Percentiles rank a stretch among this genome's conserved stretches.
phyloP scores from a whole-genome alignment of 2,113 vertebrate genomes.

The Channa argus region DNA sequence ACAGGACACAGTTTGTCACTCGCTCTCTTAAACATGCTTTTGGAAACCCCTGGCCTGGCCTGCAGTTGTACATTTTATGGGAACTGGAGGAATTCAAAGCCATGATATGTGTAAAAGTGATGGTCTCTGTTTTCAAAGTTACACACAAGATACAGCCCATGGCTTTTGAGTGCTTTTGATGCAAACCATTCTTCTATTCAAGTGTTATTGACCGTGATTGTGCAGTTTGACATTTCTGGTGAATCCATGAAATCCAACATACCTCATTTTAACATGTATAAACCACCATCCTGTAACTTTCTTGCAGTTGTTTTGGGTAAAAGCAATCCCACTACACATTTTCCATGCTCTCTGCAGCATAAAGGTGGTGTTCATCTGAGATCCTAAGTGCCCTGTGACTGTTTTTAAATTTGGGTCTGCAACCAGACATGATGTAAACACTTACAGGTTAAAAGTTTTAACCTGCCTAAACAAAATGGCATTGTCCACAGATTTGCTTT shows the following conservation, averaged over 20 bases:
- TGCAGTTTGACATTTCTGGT: conserved; percentile 32
- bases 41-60: conserved; percentile 27
- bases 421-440: conserved; percentile 26
- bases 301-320: conserved; percentile 42
- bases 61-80: conserved; percentile 13
- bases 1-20: conserved; percentile 42
- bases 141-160: conserved; percentile 16
- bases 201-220: conserved; percentile 39
- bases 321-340: conserved; percentile 28
- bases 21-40: conserved; percentile 36
- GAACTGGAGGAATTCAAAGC: not conserved
- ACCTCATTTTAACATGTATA: conserved; percentile 41
- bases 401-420: conserved; percentile 37
- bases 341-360: conserved; percentile 19
- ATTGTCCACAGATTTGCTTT: conserved; percentile 24
- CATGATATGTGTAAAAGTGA: conserved; percentile 25
- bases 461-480: conserved; percentile 28
- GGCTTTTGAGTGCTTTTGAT: conserved; percentile 29
- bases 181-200: conserved; percentile 48
- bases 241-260: conserved; percentile 28
- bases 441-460: conserved; percentile 7
- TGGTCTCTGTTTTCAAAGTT: conserved; percentile 16
- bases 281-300: conserved; percentile 43
- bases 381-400: conserved; percentile 43
- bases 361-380: conserved; percentile 46